Conservation (phyloP, 2,797 vertebrate genomes). For the Semaprochilodus insignis region DNA sequence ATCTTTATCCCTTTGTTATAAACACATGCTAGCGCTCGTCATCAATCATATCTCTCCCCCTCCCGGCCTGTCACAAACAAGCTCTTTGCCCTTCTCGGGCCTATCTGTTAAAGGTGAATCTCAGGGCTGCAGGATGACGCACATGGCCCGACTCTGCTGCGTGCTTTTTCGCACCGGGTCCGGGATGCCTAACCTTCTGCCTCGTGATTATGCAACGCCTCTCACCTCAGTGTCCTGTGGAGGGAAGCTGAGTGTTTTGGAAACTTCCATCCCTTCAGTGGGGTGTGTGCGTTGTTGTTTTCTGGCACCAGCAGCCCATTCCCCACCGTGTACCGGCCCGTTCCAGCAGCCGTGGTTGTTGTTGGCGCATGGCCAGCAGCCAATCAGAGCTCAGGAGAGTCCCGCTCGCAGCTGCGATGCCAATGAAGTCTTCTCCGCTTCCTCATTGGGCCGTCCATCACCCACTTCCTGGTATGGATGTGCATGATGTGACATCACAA, state of each 20-base stretch:
- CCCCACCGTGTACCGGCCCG: conserved; percentile 65
- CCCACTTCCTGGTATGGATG: conserved; percentile 80
- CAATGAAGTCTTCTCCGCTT: conserved; percentile 76
- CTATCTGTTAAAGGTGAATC: conserved; percentile 48
- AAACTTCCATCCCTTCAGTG: conserved; percentile 66
- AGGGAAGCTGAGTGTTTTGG: conserved; percentile 57
- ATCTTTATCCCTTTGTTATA: conserved; percentile 47
- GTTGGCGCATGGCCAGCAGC: conserved; percentile 73
- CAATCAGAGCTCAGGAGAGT: conserved; percentile 72
- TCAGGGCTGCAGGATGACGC: conserved; percentile 47
- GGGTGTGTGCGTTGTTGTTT: conserved; percentile 54
- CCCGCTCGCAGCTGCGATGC: conserved; percentile 62
- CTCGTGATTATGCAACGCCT: conserved; percentile 57
- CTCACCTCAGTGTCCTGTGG: conserved; percentile 40
- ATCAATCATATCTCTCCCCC: conserved; percentile 37
- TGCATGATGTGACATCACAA: conserved; percentile 83
- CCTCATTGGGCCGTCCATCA: conserved; percentile 79
- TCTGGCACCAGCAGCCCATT: conserved; percentile 65
- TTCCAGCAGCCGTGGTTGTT: conserved; percentile 70
- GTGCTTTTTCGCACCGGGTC: conserved; percentile 22
- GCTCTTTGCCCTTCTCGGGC: conserved; percentile 50
- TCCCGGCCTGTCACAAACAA: conserved; percentile 36
- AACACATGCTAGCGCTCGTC: conserved; percentile 38
- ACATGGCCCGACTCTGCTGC: conserved; percentile 24
- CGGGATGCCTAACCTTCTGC: conserved; percentile 42